Conservation (phyloP, 2,113 vertebrate species). For the Scopus umbretta region DNA sequence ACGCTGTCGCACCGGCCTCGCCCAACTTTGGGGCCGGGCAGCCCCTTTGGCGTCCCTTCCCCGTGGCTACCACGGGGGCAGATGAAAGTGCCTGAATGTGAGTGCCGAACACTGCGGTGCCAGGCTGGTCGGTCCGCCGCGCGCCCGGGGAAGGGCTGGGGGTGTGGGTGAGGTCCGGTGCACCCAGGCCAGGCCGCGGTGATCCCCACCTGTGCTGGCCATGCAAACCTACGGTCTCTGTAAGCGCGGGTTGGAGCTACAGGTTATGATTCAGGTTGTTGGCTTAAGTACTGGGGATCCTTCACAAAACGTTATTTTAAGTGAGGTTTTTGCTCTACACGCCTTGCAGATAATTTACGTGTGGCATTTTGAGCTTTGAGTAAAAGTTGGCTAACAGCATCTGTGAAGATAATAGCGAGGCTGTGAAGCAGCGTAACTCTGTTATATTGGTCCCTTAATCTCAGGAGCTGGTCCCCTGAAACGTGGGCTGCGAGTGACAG, state of each 20-base stretch:
- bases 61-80: not conserved
- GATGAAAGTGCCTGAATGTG: not conserved
- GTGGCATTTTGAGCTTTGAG: not conserved
- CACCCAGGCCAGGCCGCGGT: not conserved
- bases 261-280: fast-evolving
- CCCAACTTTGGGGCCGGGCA: not conserved
- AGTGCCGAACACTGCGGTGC: not conserved
- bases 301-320: fast-evolving
- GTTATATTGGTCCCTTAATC: not conserved
- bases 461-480: not conserved
- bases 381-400: not conserved
- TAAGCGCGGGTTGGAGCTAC: fast-evolving
- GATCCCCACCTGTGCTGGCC: not conserved
- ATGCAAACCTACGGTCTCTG: not conserved
- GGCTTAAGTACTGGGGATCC: not conserved
- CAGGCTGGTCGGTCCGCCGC: not conserved
- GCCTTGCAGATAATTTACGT: not conserved
- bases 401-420: not conserved
- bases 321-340: not conserved
- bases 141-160: not conserved
- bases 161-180: fast-evolving
- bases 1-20: fast-evolving
- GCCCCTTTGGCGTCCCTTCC: not conserved
- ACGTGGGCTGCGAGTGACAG: not conserved
- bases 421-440: fast-evolving